Conservation (phyloP, 2,113 vertebrate species). For the Eidolon helvum region DNA sequence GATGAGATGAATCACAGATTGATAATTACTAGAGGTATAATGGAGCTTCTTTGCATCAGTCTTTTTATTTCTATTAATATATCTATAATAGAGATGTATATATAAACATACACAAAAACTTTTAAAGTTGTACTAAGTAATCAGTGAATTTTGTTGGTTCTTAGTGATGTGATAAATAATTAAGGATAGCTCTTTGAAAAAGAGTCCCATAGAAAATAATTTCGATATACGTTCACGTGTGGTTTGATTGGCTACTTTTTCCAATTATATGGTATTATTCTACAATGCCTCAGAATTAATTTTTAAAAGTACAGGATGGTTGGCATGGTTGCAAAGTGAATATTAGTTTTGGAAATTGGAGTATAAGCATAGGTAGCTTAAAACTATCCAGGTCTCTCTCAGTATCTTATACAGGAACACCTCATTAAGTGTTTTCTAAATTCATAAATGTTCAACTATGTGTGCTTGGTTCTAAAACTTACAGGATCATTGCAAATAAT, state of each 20-base stretch:
- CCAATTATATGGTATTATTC: background rate
- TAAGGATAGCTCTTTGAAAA: background rate
- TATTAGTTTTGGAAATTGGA: background rate
- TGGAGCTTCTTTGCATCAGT: background rate
- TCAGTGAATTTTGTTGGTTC: background rate
- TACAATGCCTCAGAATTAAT: background rate
- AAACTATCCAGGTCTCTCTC: background rate
- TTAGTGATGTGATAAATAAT: background rate
- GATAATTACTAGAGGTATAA: background rate
- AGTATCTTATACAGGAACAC: background rate
- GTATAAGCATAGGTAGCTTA: background rate
- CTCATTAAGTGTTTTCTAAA: background rate
- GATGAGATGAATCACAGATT: background rate
- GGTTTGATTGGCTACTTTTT: background rate
- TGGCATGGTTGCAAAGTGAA: background rate
- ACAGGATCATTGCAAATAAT: background rate
- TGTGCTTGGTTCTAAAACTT: background rate
- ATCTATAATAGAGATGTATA: background rate
- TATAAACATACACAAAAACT: background rate
- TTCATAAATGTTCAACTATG: rapidly evolving
- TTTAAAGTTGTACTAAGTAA: background rate
- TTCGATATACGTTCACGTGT: background rate
- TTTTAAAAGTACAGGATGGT: background rate
- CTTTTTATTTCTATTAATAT: background rate
- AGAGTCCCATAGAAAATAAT: background rate